Percentiles rank a stretch among this genome's conserved stretches.
These are phyloP conservation scores for Melanostoma mellinum DNA, from an alignment of 2,888 invertebrate genomes.

Conservation along the genomic window DNA sequence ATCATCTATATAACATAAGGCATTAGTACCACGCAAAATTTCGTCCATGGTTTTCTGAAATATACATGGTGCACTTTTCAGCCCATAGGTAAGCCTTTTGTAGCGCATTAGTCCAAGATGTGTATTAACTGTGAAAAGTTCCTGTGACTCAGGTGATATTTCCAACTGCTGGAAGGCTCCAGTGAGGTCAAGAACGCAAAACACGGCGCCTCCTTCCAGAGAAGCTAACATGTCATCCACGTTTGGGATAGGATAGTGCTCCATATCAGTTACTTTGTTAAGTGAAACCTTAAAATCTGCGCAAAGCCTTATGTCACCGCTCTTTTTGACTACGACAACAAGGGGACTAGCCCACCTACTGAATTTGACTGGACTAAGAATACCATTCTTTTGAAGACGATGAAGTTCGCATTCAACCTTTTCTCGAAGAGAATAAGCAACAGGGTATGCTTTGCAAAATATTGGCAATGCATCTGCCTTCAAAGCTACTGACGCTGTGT, in stretches of 20 bases:
- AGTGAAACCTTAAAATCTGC: too few relatives aligned
- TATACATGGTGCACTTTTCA: slow-evolving; percentile 15
- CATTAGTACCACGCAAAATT: slow-evolving; percentile 8
- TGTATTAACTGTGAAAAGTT: slow-evolving; percentile 40
- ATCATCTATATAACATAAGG: slow-evolving; percentile 46
- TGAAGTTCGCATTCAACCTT: slow-evolving; percentile 35
- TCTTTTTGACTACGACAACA: slow-evolving; percentile 51
- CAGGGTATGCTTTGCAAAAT: slow-evolving; percentile 56
- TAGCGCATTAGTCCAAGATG: slow-evolving; percentile 30
- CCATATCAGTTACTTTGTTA: too few relatives aligned
- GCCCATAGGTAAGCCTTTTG: slow-evolving; percentile 21
- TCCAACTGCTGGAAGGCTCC: slow-evolving; percentile 41
- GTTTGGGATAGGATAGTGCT: slow-evolving; percentile 58
- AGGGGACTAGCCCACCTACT: slow-evolving; percentile 60
- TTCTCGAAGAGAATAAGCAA: slow-evolving; percentile 62
- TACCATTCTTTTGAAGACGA: too few relatives aligned
- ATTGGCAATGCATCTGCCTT: slow-evolving; percentile 40
- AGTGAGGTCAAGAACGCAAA: slow-evolving; percentile 37
- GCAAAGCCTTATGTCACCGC: slow-evolving; percentile 53
- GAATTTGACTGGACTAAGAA: slow-evolving; percentile 58
- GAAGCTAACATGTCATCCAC: slow-evolving; percentile 50
- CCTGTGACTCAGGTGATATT: slow-evolving; percentile 32
- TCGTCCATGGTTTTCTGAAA: slow-evolving; percentile 45
- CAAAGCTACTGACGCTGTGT: slow-evolving; percentile 29
- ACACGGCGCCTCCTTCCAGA: slow-evolving; percentile 12